Conservation (phyloP, 2,888 invertebrate genomes). For the Cryptocheilus praepositus region DNA sequence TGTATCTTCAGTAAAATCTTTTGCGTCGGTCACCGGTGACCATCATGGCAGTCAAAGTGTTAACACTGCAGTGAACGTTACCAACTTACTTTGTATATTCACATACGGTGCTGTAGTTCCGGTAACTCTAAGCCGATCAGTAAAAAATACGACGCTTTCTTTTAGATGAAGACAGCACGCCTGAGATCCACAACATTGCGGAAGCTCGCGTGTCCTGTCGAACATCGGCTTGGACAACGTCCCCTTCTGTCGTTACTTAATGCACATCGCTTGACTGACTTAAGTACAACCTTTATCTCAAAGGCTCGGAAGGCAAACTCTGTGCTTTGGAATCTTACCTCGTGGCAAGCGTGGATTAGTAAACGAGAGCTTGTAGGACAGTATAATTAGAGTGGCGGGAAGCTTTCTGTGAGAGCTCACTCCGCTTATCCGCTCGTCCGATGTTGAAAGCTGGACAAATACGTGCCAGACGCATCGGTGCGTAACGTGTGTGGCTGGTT, state of each 20-base stretch:
- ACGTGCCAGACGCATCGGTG: background rate
- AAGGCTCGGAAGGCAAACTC: conserved; percentile 42
- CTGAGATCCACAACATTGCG: conserved; percentile 33
- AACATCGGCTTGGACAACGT: conserved; percentile 54
- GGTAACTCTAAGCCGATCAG: no score
- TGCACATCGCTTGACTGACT: conserved; percentile 63
- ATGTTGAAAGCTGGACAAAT: no score
- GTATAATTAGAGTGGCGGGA: background rate
- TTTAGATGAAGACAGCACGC: conserved; percentile 64
- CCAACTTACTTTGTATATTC: no score
- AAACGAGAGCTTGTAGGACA: conserved; percentile 30
- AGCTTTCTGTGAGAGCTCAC: no score
- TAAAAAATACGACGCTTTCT: no score
- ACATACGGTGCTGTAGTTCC: no score
- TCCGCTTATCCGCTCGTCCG: no score
- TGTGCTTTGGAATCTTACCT: conserved; percentile 49
- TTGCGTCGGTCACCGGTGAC: no score
- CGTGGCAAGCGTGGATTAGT: conserved; percentile 52
- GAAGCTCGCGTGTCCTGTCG: conserved; percentile 52
- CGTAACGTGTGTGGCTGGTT: background rate
- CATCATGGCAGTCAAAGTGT: no score
- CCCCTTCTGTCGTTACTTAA: conserved; percentile 62
- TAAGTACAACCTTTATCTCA: conserved; percentile 56
- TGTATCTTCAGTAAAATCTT: no score
- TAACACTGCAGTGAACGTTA: no score